Conservation (phyloP, 2,888 invertebrate species). For the Hyposoter dolosus region DNA sequence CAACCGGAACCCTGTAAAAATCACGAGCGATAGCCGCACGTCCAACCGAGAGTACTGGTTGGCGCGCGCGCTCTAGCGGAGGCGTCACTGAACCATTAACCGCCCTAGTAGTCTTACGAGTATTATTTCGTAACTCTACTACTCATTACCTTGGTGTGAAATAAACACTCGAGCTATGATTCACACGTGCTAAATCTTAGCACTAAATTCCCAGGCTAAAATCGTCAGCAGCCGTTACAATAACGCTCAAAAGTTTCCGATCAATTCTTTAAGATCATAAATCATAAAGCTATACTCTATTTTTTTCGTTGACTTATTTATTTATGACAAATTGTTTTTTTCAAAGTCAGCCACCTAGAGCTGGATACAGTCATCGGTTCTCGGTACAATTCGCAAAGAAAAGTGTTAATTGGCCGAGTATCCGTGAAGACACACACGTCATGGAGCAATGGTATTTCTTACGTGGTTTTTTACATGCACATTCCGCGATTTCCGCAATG, state of each 20-base stretch:
- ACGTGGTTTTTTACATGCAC: not conserved
- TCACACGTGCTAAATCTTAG: conserved; percentile 31
- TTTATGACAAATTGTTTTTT: not conserved
- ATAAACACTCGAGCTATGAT: conserved; percentile 40
- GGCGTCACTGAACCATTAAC: conserved; percentile 42
- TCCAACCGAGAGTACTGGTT: not conserved
- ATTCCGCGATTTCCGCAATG: conserved; percentile 38
- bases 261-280: not conserved
- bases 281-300: not conserved
- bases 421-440: not conserved
- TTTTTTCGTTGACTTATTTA: too few species aligned
- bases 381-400: not conserved
- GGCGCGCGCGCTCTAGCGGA: conserved; percentile 31
- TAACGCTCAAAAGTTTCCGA: not conserved
- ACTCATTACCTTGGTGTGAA: not conserved
- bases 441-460: not conserved
- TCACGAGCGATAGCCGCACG: not conserved
- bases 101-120: conserved; percentile 23
- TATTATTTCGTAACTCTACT: conserved; percentile 56
- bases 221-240: not conserved
- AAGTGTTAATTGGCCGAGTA: conserved; percentile 8
- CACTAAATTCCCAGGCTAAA: not conserved
- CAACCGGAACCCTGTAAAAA: conserved; percentile 51
- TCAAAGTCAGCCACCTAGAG: not conserved
- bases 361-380: not conserved